phyloP scores from a whole-genome alignment of 2,113 vertebrate genomes.

The Hippocampus comes region DNA sequence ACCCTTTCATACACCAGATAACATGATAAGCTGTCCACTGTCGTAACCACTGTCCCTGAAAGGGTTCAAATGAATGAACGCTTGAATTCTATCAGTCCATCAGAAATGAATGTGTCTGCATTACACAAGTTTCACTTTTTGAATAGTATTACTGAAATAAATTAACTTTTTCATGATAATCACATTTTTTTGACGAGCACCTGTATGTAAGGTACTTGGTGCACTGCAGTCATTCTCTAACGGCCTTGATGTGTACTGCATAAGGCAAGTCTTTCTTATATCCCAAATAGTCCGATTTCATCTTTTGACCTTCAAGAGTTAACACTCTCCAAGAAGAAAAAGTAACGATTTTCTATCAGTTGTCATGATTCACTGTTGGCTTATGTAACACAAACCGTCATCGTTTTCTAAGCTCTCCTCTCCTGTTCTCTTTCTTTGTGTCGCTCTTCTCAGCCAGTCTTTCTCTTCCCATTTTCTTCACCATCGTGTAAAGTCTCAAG shows the following conservation, averaged over 20 bases:
- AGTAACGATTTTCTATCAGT: slow-evolving; percentile 66
- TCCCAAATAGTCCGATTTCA: slow-evolving; percentile 55
- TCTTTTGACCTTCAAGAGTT: slow-evolving; percentile 59
- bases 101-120: no score
- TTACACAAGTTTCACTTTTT: no score
- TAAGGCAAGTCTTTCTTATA: slow-evolving; percentile 45
- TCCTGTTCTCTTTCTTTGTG: slow-evolving; percentile 50
- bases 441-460: slow-evolving; percentile 57
- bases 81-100: no score
- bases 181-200: no score
- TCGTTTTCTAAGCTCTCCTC: slow-evolving; percentile 56
- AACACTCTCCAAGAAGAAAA: slow-evolving; percentile 61
- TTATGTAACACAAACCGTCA: slow-evolving; percentile 68
- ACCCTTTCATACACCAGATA: no score
- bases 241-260: slow-evolving; percentile 38
- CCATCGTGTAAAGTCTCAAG: slow-evolving; percentile 64
- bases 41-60: no score
- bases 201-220: slow-evolving; percentile 13
- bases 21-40: no score
- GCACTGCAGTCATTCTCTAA: slow-evolving; percentile 19
- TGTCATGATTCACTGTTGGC: slow-evolving; percentile 67
- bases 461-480: slow-evolving; percentile 58
- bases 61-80: no score
- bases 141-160: no score
- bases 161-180: no score